A percentile compares a stretch with the other conserved stretches of the same genome.
Evolutionary conservation across 1,140 invertebrate genomes (phyloP).

Genomic region (Cydia strobilella): DNA sequence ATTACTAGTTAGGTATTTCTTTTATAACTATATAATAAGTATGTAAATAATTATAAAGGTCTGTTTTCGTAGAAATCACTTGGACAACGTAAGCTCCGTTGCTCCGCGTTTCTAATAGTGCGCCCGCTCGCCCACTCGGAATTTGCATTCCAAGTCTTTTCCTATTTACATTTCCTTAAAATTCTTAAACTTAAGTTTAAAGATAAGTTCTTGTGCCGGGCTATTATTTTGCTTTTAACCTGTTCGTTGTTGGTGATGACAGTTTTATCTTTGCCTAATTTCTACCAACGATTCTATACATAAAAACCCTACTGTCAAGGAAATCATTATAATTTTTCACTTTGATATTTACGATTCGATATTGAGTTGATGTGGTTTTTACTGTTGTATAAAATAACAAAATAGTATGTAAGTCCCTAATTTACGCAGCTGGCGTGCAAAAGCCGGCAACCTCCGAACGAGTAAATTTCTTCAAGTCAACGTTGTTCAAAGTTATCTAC

Average conservation of each 20-base stretch:
- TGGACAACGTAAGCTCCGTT: not conserved
- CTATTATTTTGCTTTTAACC: slow-evolving; percentile 3
- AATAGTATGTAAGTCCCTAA: too few relatives aligned
- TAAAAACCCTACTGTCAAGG: too few relatives aligned
- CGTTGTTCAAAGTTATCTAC: slow-evolving; percentile 21
- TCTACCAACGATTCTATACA: too few relatives aligned
- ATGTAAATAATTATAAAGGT: not conserved
- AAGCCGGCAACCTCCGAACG: not conserved
- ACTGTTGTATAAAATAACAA: too few relatives aligned
- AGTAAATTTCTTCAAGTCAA: not conserved
- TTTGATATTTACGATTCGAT: too few relatives aligned
- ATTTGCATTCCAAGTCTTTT: slow-evolving; percentile 1
- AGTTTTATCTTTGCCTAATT: too few relatives aligned
- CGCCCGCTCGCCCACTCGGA: not conserved
- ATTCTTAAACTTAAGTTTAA: slow-evolving; percentile 6
- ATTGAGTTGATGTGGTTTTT: too few relatives aligned
- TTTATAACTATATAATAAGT: not conserved
- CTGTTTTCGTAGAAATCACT: not conserved
- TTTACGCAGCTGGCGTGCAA: not conserved
- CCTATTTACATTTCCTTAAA: slow-evolving; percentile 25
- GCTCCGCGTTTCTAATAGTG: slow-evolving; percentile 15
- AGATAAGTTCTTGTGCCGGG: not conserved
- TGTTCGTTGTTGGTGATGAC: not conserved
- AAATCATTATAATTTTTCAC: too few relatives aligned
- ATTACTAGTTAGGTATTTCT: not conserved